Evolutionary conservation across 2,113 vertebrate species (phyloP).

Genomic region (Uria lomvia): DNA sequence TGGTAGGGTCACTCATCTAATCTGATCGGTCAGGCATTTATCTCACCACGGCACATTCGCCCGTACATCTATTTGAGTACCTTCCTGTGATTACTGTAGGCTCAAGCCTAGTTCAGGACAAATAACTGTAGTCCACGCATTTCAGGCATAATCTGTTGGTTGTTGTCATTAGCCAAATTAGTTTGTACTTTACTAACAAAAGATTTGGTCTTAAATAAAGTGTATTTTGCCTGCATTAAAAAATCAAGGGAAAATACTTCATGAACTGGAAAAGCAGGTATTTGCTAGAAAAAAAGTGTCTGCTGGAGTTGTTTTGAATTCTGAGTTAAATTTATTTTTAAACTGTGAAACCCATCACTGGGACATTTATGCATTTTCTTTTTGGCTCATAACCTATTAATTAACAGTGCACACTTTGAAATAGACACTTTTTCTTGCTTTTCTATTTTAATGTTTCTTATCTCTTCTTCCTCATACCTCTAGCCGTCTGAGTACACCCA

Average conservation of each 20-base stretch:
- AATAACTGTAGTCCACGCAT: not conserved
- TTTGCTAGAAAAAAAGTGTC: not conserved
- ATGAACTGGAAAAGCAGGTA: not conserved
- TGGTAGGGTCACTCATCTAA: not conserved
- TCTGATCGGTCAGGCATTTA: not conserved
- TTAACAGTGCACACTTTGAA: constrained; percentile 39
- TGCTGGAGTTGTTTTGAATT: not conserved
- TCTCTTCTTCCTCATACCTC: constrained; percentile 52
- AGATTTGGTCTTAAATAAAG: not conserved
- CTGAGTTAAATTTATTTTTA: constrained; percentile 5
- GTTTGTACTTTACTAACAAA: not conserved
- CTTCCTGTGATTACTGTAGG: not conserved
- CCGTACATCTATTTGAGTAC: not conserved
- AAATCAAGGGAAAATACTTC: not conserved
- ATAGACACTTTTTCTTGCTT: not conserved
- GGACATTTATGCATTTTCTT: constrained; percentile 1
- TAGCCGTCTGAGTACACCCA: not conserved
- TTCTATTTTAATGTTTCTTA: constrained; percentile 38
- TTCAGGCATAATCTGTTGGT: constrained; percentile 53
- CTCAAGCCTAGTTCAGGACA: constrained; percentile 7
- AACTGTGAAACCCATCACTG: not conserved
- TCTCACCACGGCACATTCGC: not conserved
- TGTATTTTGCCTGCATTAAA: not conserved
- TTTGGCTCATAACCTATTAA: not conserved
- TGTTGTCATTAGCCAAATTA: not conserved